phyloP scores from a whole-genome alignment of 2,797 vertebrate genomes.

The Sciurus carolinensis region DNA sequence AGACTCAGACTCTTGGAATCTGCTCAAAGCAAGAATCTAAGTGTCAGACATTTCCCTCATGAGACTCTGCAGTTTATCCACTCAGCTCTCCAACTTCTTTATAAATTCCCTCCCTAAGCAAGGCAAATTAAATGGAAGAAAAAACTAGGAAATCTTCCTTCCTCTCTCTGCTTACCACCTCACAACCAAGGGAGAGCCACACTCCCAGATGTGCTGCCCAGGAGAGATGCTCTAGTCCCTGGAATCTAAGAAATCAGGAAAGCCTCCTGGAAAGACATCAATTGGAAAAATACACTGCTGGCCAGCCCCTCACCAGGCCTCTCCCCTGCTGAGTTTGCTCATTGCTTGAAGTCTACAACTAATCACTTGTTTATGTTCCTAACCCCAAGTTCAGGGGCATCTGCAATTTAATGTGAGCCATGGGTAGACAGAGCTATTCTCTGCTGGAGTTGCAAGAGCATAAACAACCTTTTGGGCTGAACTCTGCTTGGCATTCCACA shows the following conservation, averaged over 20 bases:
- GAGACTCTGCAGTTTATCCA: not conserved
- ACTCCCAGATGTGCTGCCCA: not conserved
- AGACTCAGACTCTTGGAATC: not conserved
- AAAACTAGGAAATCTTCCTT: not conserved
- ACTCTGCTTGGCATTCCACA: conserved; percentile 10
- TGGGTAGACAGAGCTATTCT: conserved; percentile 31
- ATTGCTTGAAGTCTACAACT: conserved; percentile 56
- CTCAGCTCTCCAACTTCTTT: not conserved
- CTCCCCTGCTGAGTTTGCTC: conserved; percentile 63
- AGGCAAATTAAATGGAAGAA: conserved; percentile 13
- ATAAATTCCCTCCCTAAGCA: not conserved
- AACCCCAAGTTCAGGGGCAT: conserved; percentile 70
- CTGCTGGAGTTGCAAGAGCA: not conserved
- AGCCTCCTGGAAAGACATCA: conserved; percentile 67
- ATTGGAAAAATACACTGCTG: conserved; percentile 50
- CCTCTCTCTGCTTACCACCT: not conserved
- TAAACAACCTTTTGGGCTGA: conserved; percentile 61
- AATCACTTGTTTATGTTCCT: conserved; percentile 70
- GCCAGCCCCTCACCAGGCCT: conserved; percentile 32
- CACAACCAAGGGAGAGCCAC: not conserved
- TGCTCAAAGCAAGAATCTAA: not conserved
- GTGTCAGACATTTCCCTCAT: not conserved
- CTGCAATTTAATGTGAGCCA: conserved; percentile 71
- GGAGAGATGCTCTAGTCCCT: not conserved
- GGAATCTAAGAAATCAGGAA: conserved; percentile 54